Base-by-base conservation (phyloP, 2,888 invertebrate species). In the Chesias legatella region DNA sequence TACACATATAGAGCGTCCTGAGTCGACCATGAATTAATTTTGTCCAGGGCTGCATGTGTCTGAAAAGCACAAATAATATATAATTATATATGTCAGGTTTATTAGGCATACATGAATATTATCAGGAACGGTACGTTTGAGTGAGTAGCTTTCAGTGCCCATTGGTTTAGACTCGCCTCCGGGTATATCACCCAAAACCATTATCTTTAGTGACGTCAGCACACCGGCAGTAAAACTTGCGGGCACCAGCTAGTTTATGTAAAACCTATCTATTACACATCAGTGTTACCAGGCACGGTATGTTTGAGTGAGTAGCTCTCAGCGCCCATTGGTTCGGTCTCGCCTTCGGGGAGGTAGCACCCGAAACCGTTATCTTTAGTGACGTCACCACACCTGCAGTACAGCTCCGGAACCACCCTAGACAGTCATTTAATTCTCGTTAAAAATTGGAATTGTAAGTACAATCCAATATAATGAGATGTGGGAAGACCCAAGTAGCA, bases 361-460 rank as follows among this genome's bases (percentile, higher is more conserved):
- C 91, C 91, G 32, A 77, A 88, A 1, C 91, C 91, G 54, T 91
- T 89, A 53, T 90, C 88, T 45, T 90, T 89, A 0, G 69, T 66
- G 10, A 91, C 90, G 56, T 91, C 91, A 5, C 91, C 91, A 7
- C 90, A 90, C 40, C 90, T 84, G 57, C 91, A 91, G 73, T 86
- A 90, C 40, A 90, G 77, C 10, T 83, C 79, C 0, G 90, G 83
- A 6, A 91, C 83, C 36, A 91, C 79, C 36, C 90, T 89, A 20
- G 6, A 22, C 22, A 37, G 5, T 5, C 3, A 17, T 3, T 17
- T 17, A 17, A 32, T 21, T 31, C 3, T 17, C n/a, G n/a, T n/a
- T n/a, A n/a, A n/a, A n/a, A n/a, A n/a, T n/a, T n/a, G n/a, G n/a
- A n/a, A n/a, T n/a, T n/a, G n/a, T n/a, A n/a, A n/a, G n/a, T n/a